Evolutionary conservation across 1,140 invertebrate species (phyloP).

Genomic region (Harpegnathos saltator): DNA sequence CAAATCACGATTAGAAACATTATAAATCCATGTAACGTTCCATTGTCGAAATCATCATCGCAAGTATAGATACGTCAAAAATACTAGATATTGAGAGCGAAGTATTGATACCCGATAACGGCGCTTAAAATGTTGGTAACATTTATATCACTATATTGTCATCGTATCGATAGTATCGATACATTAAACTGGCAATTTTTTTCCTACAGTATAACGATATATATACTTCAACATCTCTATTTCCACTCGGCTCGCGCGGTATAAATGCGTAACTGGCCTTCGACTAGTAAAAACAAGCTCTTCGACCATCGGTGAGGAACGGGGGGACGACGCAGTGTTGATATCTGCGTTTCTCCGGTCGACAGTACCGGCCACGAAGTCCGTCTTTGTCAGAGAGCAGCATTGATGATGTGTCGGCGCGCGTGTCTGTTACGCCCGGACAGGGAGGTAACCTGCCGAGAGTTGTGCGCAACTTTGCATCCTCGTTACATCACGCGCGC

Average conservation of each 20-base stretch:
- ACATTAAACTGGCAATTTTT: slow-evolving; percentile 20
- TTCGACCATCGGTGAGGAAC: slow-evolving; percentile 15
- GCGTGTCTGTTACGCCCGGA: slow-evolving; percentile 35
- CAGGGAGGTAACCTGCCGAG: slow-evolving; percentile 37
- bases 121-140: not conserved
- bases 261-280: slow-evolving; percentile 50
- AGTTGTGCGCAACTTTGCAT: slow-evolving; percentile 55
- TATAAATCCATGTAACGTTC: not conserved
- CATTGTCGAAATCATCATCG: not conserved
- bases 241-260: slow-evolving; percentile 11
- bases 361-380: slow-evolving; percentile 55
- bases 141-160: not conserved
- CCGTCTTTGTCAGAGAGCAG: slow-evolving; percentile 51
- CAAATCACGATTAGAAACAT: not conserved
- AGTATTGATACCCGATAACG: not conserved
- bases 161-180: slow-evolving; percentile 7
- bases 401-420: slow-evolving; percentile 59
- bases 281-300: slow-evolving; percentile 48
- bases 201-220: slow-evolving; percentile 4
- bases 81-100: not conserved
- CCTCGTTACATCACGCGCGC: slow-evolving; percentile 48
- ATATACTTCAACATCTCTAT: not conserved
- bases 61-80: not conserved
- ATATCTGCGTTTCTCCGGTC: slow-evolving; percentile 56
- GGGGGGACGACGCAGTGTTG: slow-evolving; percentile 30